These are phyloP conservation scores for Poecilia gillii DNA, from an alignment of 2,797 vertebrate genomes.

Conservation along the genomic window DNA sequence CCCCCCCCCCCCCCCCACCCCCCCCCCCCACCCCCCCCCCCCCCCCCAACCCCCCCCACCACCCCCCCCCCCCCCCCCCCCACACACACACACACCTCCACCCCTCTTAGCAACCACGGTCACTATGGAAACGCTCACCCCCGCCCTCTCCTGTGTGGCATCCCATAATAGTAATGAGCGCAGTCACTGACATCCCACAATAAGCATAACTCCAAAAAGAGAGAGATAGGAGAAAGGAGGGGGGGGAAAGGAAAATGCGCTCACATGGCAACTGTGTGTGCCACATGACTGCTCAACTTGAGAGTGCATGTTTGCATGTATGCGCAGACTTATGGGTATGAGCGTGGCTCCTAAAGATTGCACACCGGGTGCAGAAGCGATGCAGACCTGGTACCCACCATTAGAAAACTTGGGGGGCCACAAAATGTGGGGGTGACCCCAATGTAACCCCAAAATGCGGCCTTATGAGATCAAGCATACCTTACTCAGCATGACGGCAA, in stretches of 20 bases:
- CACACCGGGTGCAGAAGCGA: conserved; percentile 2
- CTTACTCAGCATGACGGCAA: conserved; percentile 1
- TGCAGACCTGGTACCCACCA: not conserved
- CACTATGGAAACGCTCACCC: conserved; percentile 78
- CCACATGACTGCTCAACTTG: conserved; percentile 81
- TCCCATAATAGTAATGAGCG: conserved; percentile 87
- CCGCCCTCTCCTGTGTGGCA: conserved; percentile 69
- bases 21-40: too few relatives aligned
- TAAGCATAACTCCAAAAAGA: conserved; percentile 88
- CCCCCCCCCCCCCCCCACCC: conserved; percentile 43
- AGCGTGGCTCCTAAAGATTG: conserved; percentile 14
- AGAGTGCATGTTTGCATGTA: conserved; percentile 73
- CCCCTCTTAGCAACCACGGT: conserved; percentile 81
- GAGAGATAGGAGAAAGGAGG: conserved; percentile 59
- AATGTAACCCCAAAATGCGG: not conserved
- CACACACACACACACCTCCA: conserved; percentile 42
- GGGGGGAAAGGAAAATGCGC: conserved; percentile 40
- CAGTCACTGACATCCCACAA: conserved; percentile 88
- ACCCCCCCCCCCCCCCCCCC: conserved; percentile 54
- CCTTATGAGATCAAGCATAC: not conserved
- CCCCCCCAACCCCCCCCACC: too few relatives aligned
- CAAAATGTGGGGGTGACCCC: conserved; percentile 33
- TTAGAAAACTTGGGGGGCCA: conserved; percentile 2
- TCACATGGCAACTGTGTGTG: conserved; percentile 81
- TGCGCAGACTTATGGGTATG: conserved; percentile 57